Evolutionary conservation across 2,797 vertebrate genomes (phyloP), one percentile per base, ranked within the genome.

Genomic region (Karalla daura): DNA sequence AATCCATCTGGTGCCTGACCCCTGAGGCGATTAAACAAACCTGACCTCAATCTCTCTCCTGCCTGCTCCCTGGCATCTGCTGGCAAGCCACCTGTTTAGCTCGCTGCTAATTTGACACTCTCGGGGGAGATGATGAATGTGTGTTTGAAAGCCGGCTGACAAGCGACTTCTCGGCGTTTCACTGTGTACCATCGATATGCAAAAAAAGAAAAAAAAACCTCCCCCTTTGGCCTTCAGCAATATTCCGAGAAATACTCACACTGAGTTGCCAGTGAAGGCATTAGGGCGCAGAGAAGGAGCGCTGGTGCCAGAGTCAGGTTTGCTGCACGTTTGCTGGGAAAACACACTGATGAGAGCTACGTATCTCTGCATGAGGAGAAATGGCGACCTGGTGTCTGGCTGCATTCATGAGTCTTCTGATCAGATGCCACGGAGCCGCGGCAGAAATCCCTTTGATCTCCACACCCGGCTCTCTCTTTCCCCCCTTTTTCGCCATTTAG

Each of bases 31-130:
- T 88, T 80, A 87, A 87, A 83, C 84, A 86, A 90, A 88, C 85
- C 69, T 84, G 83, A 91, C 85, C 88, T 88, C 86, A 89, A 88
- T 89, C 84, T 89, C 69, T 81, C 81, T 83, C 63, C 66, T 55
- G 61, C 73, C 60, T n/a, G 63, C 77, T 80, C 59, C 73, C 73
- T 80, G 85, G 76, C 85, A 77, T 86, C 85, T 75, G 79, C 63
- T 74, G 78, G 66, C 61, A 61, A 54, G 76, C 67, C 86, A 86
- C 86, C 81, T 89, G 86, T 87, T 88, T 83, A 55, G 53, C 74
- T 49, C 25, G 20, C 44, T 69, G 80, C 82, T 88, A 84, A 86
- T 88, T 81, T 89, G 88, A 90, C 86, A 70, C 63, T 81, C 82
- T 83, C 77, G 51, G 56, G 81, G 77, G 83, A 84, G 62, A 85